These are phyloP conservation scores for Scaptodrosophila lebanonensis DNA, from an alignment of 1,140 invertebrate genomes.

Conservation along the genomic window DNA sequence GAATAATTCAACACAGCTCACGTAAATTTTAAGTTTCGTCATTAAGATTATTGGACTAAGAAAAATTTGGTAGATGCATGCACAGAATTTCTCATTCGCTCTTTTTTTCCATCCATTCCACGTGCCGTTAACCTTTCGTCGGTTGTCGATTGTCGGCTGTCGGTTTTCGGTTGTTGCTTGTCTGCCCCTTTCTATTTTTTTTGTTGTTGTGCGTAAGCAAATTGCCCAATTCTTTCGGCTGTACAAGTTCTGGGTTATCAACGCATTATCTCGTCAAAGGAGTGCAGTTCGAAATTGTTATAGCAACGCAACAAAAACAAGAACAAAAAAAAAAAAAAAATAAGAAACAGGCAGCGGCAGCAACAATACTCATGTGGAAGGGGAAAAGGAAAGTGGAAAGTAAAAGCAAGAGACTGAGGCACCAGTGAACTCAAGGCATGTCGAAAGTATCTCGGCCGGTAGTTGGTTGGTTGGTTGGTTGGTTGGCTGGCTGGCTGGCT, in stretches of 20 bases:
- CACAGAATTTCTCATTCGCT: constrained; percentile 64
- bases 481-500: constrained; percentile 4
- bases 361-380: constrained; percentile 16
- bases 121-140: constrained; percentile 66
- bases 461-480: constrained; percentile 32
- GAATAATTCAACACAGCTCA: constrained; percentile 68
- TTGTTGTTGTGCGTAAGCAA: constrained; percentile 68
- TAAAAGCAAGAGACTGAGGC: constrained; percentile 36
- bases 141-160: constrained; percentile 28
- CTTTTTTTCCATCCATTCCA: constrained; percentile 27
- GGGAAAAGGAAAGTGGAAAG: constrained; percentile 6
- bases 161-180: constrained; percentile 16
- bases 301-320: no score
- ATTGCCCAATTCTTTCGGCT: constrained; percentile 62
- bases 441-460: no score
- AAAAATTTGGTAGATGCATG: constrained; percentile 62
- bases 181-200: constrained; percentile 23
- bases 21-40: constrained; percentile 75
- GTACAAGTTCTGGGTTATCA: constrained; percentile 45
- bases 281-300: constrained; percentile 71
- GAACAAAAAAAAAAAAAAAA: no score
- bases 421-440: constrained; percentile 14
- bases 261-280: constrained; percentile 73
- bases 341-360: constrained; percentile 43
- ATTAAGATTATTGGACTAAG: constrained; percentile 75